These are phyloP conservation scores for Cottoperca gobio DNA, from an alignment of 2,797 vertebrate species.

Conservation along the genomic window DNA sequence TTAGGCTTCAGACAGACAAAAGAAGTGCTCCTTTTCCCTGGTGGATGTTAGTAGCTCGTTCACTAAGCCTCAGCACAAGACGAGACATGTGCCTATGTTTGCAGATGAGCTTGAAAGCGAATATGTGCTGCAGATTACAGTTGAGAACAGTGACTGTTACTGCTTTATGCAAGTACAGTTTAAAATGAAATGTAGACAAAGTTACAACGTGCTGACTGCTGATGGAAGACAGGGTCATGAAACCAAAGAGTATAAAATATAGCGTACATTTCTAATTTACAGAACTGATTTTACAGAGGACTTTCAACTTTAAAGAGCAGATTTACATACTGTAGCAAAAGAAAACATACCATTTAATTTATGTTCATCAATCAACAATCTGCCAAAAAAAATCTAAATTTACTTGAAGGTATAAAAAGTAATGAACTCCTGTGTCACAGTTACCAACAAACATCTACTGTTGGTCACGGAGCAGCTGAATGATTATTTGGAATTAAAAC, in stretches of 20 bases:
- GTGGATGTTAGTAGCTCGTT: background rate
- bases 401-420: background rate
- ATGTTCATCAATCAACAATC: background rate
- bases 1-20: background rate
- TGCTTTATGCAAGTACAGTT: background rate
- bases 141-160: background rate
- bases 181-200: background rate
- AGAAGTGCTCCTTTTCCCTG: background rate
- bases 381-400: background rate
- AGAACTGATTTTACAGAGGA: background rate
- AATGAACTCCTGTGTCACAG: background rate
- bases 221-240: background rate
- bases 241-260: background rate
- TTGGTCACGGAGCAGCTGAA: background rate
- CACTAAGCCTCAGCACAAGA: background rate
- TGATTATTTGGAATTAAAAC: background rate
- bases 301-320: background rate
- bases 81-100: background rate
- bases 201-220: background rate
- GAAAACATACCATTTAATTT: background rate
- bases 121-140: background rate
- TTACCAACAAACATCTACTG: background rate
- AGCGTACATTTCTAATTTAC: background rate
- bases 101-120: background rate
- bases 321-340: background rate